Base-by-base conservation (phyloP, 1,140 invertebrate species). In the Dicyema japonicum region DNA sequence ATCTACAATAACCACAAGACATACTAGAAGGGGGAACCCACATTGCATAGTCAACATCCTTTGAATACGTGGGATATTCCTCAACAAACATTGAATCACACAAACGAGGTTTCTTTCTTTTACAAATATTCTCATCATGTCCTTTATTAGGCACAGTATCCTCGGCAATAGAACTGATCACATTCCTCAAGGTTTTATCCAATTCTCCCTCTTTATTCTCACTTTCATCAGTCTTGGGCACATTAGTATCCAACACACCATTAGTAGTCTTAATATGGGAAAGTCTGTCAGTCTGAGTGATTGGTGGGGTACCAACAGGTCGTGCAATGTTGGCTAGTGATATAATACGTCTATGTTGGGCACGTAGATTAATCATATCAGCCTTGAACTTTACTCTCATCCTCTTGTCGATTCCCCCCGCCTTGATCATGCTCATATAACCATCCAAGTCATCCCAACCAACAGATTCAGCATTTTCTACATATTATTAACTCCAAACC, bases 281-380 rank as follows among this genome's bases (percentile, higher is more conserved):
- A 69, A 43, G 37, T 57, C 49, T 1, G 7, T 8, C n/a, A 21
- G 19, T n/a, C 7, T 7, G 19, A 8, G 19, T 21, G n/a, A 21
- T n/a, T 8, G 19, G 19, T 21, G n/a, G 7, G 19, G n/a, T 21
- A 25, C 12, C 14, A 9, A 61, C 57, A 4, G 74, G 74, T 42
- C 64, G 64, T 0, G 69, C 65, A 27, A 80, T 55, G 34, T 72
- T 67, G 1, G 69, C 59, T 11, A 80, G 44, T 30, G 64, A 63
- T 19, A 65, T 47, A 2, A 67, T 40, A 35, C 60, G 62, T 3
- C 47, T 46, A 30, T 70, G 60, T 38, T 80, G 67, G 18, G 56
- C 47, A 37, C 62, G 62, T 2, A 75, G 41, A 30, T 63, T 62
- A 18, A 62, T 53, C 17, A 74, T 54, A 27, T 63, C 60, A 29